Percentiles rank a stretch among this genome's conserved stretches.
phyloP scores from a whole-genome alignment of 2,888 invertebrate genomes.

The Sesamia inferens region DNA sequence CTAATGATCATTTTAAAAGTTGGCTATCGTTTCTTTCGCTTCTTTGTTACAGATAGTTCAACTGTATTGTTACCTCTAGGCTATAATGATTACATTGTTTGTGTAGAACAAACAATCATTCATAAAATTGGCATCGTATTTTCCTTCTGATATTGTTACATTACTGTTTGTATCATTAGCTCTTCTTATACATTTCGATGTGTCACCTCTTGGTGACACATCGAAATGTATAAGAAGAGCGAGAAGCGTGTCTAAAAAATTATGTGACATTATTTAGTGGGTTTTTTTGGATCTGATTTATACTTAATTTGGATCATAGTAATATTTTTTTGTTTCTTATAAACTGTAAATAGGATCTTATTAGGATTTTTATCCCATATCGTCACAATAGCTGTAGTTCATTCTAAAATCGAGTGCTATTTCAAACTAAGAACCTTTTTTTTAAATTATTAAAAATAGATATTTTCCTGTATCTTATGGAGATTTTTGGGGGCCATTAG shows the following conservation, averaged over 20 bases:
- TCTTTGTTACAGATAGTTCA: not conserved
- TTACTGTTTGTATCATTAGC: constrained; percentile 19
- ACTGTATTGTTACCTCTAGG: not conserved
- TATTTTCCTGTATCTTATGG: not conserved
- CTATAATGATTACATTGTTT: constrained; percentile 4
- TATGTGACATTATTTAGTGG: constrained; percentile 6
- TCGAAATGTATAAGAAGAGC: too few species aligned
- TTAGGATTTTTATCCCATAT: not conserved
- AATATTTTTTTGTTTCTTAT: not conserved
- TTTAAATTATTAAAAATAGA: not conserved
- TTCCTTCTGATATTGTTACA: constrained; percentile 38
- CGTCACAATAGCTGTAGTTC: not conserved
- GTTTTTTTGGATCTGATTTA: not conserved
- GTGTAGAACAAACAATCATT: constrained; percentile 15
- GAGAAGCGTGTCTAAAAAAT: constrained; percentile 25
- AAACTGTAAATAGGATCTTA: not conserved
- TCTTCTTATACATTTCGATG: constrained; percentile 14
- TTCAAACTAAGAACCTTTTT: not conserved
- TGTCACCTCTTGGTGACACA: too few species aligned
- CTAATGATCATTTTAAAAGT: constrained; percentile 3
- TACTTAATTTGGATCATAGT: not conserved
- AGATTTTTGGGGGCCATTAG: not conserved
- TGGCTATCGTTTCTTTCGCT: not conserved
- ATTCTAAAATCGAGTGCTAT: not conserved
- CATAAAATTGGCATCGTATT: constrained; percentile 6